Conservation (phyloP, 2,113 vertebrate genomes). For the Tachysurus fulvidraco region DNA sequence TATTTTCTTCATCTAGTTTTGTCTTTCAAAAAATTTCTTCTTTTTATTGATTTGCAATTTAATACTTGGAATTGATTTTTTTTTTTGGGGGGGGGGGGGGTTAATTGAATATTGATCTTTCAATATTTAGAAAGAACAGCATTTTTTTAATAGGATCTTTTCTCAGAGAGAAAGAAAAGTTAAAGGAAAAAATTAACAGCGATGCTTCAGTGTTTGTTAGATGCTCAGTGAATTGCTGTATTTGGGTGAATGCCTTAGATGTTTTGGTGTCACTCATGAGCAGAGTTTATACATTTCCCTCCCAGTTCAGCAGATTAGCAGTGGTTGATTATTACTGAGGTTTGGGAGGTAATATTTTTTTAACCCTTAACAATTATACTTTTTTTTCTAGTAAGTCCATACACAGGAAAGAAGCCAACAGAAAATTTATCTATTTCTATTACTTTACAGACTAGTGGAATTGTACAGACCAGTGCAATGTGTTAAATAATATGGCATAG, state of each 20-base stretch:
- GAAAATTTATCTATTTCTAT: background rate
- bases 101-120: background rate
- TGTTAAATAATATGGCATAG: background rate
- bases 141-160: background rate
- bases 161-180: background rate
- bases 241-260: slow-evolving; percentile 21
- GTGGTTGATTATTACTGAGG: background rate
- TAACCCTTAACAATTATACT: background rate
- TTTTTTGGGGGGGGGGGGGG: background rate
- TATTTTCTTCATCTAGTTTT: background rate
- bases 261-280: slow-evolving; percentile 45
- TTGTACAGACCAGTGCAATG: background rate
- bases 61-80: background rate
- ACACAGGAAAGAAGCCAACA: background rate
- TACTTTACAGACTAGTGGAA: background rate
- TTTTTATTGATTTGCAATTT: background rate
- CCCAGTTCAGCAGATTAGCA: slow-evolving; percentile 13
- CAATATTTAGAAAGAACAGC: background rate
- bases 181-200: slow-evolving; percentile 27
- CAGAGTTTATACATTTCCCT: slow-evolving; percentile 7
- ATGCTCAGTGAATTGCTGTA: slow-evolving; percentile 18
- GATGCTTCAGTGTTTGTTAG: slow-evolving; percentile 47
- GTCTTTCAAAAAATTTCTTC: background rate
- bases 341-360: background rate
- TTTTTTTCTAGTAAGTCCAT: background rate